Evolutionary conservation across 2,797 vertebrate genomes (phyloP), one percentile per base, ranked within the genome.

Genomic region (Pseudomugil gertrudae): DNA sequence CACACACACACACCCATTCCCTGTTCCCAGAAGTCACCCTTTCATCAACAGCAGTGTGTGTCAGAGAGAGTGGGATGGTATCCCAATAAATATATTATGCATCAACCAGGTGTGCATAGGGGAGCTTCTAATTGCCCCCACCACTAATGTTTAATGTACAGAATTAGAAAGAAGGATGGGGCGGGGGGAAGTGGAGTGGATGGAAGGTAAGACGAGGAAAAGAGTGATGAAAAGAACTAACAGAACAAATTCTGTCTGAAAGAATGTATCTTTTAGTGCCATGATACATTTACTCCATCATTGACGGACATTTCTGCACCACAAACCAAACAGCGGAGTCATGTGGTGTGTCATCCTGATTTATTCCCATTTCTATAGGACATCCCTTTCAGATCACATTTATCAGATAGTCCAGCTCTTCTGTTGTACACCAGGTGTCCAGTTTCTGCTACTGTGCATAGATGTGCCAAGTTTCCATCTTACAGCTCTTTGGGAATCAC

Each of bases 141-240:
- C 88, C 87, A 88, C 91, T 94, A 92, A 94, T 94, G 91, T 93
- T 94, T 93, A 93, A 94, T 94, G 93, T 92, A 94, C 90, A 91
- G 86, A 80, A 87, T 62, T 60, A 59, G 78, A 76, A 64, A 66
- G 69, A 79, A 79, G 53, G n/a, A n/a, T n/a, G n/a, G n/a, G n/a
- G 29, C 69, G 69, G 40, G 2, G 32, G 29, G 38, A 33, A 27
- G 26, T 13, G 50, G 50, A 21, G 62, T 19, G 21, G 21, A 21
- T 50, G 26, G 43, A 66, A 61, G 14, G 32, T 5, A 64, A 65
- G 54, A 57, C 26, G 29, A 19, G 38, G 55, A 53, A n/a, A 62
- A 35, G 38, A 29, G 43, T 36, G 33, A 24, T 35, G 29, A 24
- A 27, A 27, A 33, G 36, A 9, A 21, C 17, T 43, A 43, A 43